Evolutionary conservation across 2,113 vertebrate species (phyloP), one percentile per base, ranked within the genome.

Genomic region (Thomomys bottae): DNA sequence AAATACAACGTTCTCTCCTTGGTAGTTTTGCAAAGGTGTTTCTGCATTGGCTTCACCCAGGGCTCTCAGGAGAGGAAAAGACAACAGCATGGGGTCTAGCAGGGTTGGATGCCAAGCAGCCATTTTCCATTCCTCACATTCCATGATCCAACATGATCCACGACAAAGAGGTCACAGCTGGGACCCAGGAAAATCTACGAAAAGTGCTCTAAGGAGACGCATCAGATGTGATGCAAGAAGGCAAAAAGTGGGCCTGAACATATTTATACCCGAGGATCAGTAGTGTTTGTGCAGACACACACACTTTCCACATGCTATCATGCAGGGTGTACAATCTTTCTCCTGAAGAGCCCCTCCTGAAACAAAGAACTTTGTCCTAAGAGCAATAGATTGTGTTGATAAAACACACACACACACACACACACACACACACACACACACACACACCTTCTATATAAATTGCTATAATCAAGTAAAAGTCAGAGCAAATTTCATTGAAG

Each of bases 401-500:
- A 83, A 64, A 89, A 64, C 17, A 54, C 14, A 54, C n/a, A n/a
- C n/a, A n/a, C n/a, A n/a, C n/a, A n/a, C n/a, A n/a, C n/a, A n/a
- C n/a, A n/a, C n/a, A n/a, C n/a, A n/a, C n/a, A n/a, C n/a, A n/a
- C n/a, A n/a, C n/a, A n/a, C n/a, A n/a, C n/a, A n/a, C n/a, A n/a
- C n/a, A n/a, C n/a, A n/a, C n/a, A n/a, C n/a, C n/a, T 54, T 54
- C 12, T 17, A 54, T 54, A 54, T 14, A 70, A 75, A 96, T 67
- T 92, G 61, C 59, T 85, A 21, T 84, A 70, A 90, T 90, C 38
- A 85, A 92, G 78, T 93, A 93, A 79, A 90, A 81, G 54, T 42
- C 45, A 28, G 49, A 49, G 59, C 32, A 75, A 86, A 83, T 88
- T 88, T 90, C 94, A 85, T 94, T 95, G 91, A 12, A 78, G 82